Evolutionary conservation across 30 jellyfish, hydroid and myxozoan species (phyloP).

Genomic region (Chrysaora quinquecirrha): DNA sequence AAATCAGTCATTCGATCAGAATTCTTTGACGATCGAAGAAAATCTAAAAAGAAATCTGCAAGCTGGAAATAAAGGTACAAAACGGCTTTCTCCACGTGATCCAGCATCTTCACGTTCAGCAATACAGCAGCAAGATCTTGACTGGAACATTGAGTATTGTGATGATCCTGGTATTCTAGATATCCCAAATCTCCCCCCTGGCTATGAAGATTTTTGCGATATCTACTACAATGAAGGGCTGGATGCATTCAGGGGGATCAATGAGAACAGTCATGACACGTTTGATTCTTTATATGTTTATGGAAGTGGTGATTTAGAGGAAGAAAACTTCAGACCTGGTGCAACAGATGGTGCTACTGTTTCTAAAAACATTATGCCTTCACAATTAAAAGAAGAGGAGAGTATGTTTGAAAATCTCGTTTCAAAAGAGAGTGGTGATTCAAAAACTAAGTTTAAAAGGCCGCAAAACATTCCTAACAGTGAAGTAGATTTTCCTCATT

Average conservation of each 20-base stretch:
- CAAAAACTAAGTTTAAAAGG: too few relatives aligned
- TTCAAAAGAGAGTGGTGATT: too few relatives aligned
- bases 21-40: not conserved
- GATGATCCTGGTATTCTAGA: slow-evolving; percentile 72
- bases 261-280: not conserved
- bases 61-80: not conserved
- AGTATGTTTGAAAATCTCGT: not conserved
- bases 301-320: not conserved
- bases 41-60: not conserved
- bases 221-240: slow-evolving; percentile 32
- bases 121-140: not conserved
- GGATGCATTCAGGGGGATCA: not conserved
- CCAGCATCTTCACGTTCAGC: not conserved
- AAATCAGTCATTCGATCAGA: not conserved
- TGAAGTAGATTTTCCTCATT: too few relatives aligned
- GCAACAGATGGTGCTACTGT: not conserved
- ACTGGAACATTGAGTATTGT: slow-evolving; percentile 46
- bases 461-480: not conserved
- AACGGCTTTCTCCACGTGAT: not conserved
- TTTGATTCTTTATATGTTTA: not conserved
- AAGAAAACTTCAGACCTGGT: not conserved
- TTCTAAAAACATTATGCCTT: not conserved
- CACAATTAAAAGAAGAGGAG: not conserved
- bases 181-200: slow-evolving; percentile 63
- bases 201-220: slow-evolving; percentile 68